phyloP scores from a whole-genome alignment of 2,797 vertebrate species.

The Gymnothorax javanicus region DNA sequence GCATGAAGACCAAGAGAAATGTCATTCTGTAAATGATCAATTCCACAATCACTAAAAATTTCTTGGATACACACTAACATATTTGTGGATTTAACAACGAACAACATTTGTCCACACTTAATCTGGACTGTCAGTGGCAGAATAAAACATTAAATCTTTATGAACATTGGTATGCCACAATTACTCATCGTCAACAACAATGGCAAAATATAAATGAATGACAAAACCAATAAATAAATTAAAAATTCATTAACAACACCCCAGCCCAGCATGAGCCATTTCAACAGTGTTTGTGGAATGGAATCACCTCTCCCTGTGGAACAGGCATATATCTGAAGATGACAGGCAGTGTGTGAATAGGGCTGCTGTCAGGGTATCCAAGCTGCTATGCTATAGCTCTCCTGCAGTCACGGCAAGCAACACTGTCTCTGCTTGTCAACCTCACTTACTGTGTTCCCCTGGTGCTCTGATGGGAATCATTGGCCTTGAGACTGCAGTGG shows the following conservation, averaged over 20 bases:
- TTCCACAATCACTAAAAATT: too few relatives aligned
- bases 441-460: not conserved
- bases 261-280: too few relatives aligned
- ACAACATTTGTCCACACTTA: too few relatives aligned
- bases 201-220: too few relatives aligned
- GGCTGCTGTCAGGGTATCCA: not conserved
- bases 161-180: not conserved
- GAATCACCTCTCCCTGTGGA: not conserved
- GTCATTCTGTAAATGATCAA: not conserved
- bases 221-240: not conserved
- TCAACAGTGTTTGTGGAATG: too few relatives aligned
- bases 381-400: not conserved
- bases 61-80: not conserved
- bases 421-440: not conserved
- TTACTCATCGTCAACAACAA: not conserved
- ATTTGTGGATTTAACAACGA: not conserved
- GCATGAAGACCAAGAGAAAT: not conserved
- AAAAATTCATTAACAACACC: constrained; percentile 8
- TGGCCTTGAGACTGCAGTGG: not conserved
- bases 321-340: not conserved
- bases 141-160: not conserved
- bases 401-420: not conserved
- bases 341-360: not conserved
- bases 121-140: not conserved
- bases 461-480: not conserved